phyloP scores from a whole-genome alignment of 2,888 invertebrate species.

The Chalcosyrphus nemorum region DNA sequence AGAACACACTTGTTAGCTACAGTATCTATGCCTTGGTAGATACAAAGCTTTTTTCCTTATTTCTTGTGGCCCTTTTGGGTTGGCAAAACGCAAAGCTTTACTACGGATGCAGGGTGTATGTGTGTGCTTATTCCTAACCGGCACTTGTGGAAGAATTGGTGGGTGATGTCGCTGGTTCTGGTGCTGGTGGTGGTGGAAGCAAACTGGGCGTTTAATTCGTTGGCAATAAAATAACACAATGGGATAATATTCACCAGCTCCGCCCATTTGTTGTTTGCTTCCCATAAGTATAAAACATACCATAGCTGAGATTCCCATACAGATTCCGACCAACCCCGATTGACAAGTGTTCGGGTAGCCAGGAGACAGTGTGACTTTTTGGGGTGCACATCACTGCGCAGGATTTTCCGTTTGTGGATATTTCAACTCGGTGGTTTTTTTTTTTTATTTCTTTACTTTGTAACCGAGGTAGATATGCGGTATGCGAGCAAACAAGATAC shows the following conservation, averaged over 20 bases:
- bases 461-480: constrained; percentile 40
- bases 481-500: constrained; percentile 24
- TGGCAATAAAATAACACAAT: constrained; percentile 68
- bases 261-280: constrained; percentile 80
- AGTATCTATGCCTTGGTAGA: constrained; percentile 50
- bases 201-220: constrained; percentile 70
- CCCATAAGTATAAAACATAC: constrained; percentile 71
- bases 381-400: constrained; percentile 50
- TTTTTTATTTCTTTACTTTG: no score
- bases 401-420: constrained; percentile 48
- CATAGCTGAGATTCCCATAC: constrained; percentile 76
- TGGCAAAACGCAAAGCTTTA: constrained; percentile 76
- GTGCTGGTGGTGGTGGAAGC: constrained; percentile 53
- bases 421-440: constrained; percentile 30
- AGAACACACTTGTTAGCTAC: constrained; percentile 62
- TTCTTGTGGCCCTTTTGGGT: constrained; percentile 27
- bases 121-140: constrained; percentile 30
- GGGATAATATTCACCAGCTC: constrained; percentile 77
- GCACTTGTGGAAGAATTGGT: constrained; percentile 44
- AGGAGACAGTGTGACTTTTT: constrained; percentile 36
- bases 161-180: no score
- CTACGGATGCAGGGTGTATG: constrained; percentile 40
- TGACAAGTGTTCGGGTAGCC: constrained; percentile 49
- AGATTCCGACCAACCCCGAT: constrained; percentile 74
- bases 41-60: constrained; percentile 45